Evolutionary conservation across 2,797 vertebrate species (phyloP).

Genomic region (Allobates femoralis): DNA sequence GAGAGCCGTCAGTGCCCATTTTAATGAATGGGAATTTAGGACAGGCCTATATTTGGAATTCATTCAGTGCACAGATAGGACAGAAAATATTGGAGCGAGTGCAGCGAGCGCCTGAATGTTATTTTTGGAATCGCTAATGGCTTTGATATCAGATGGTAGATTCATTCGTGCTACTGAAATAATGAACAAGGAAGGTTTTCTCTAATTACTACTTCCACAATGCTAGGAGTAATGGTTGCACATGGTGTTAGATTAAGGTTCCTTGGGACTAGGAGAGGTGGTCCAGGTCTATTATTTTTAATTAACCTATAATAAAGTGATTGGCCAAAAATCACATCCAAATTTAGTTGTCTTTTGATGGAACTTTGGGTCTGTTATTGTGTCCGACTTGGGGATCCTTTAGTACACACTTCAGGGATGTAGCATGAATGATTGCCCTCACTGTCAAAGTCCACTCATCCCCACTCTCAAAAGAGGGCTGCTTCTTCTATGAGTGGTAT

Average conservation of each 20-base stretch:
- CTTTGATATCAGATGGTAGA: constrained; percentile 21
- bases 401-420: no score
- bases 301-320: not conserved
- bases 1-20: constrained; percentile 46
- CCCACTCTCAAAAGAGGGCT: no score
- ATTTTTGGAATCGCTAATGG: constrained; percentile 39
- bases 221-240: not conserved
- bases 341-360: not conserved
- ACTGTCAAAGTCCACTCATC: no score
- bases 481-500: no score
- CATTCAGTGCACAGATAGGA: constrained; percentile 26
- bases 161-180: constrained; percentile 10
- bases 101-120: constrained; percentile 28
- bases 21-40: constrained; percentile 62
- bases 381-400: not conserved
- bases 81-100: constrained; percentile 53
- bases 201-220: not conserved
- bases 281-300: not conserved
- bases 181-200: not conserved
- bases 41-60: constrained; percentile 56
- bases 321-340: not conserved
- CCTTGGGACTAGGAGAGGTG: not conserved
- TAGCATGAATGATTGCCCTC: no score
- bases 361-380: not conserved
- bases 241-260: not conserved